These are phyloP conservation scores for Hylaea fasciaria DNA, from an alignment of 2,888 invertebrate genomes.

Conservation along the genomic window DNA sequence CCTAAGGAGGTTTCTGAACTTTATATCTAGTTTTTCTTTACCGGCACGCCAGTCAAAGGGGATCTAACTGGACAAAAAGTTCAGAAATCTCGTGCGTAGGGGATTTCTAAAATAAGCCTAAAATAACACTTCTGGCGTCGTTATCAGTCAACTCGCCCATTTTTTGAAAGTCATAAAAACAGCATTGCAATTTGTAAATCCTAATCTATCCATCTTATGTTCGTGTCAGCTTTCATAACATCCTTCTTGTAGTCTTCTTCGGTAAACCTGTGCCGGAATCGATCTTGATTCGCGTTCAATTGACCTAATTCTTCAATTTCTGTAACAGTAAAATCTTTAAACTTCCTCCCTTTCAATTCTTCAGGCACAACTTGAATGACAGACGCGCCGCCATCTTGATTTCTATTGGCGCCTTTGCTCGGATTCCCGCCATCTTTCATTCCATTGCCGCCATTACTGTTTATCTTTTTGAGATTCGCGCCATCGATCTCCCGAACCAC, in stretches of 20 bases:
- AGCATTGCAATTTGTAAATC: too few relatives aligned
- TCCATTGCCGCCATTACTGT: slow-evolving; percentile 15
- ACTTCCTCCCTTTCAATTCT: slow-evolving; percentile 64
- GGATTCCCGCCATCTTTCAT: slow-evolving; percentile 28
- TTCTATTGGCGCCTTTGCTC: slow-evolving; percentile 14
- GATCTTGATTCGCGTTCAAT: slow-evolving; percentile 67
- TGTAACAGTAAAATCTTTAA: slow-evolving; percentile 63
- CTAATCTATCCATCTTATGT: slow-evolving; percentile 69
- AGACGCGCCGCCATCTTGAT: slow-evolving; percentile 33
- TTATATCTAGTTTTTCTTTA: too few relatives aligned
- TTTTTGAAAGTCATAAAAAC: too few relatives aligned
- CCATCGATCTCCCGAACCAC: slow-evolving; percentile 67
- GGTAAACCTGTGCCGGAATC: slow-evolving; percentile 68
- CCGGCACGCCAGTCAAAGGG: too few relatives aligned
- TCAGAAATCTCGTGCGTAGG: too few relatives aligned
- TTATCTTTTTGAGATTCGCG: slow-evolving; percentile 41
- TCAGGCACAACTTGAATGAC: slow-evolving; percentile 52
- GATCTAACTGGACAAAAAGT: too few relatives aligned
- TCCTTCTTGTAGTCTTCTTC: slow-evolving; percentile 70
- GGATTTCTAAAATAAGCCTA: too few relatives aligned
- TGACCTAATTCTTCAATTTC: slow-evolving; percentile 69
- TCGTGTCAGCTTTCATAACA: slow-evolving; percentile 51
- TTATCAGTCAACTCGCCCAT: too few relatives aligned
- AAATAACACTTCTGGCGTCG: too few relatives aligned
- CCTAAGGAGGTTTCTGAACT: too few relatives aligned